phyloP scores from a whole-genome alignment of 2,888 invertebrate genomes.

The Pristionchus fissidentatus region DNA sequence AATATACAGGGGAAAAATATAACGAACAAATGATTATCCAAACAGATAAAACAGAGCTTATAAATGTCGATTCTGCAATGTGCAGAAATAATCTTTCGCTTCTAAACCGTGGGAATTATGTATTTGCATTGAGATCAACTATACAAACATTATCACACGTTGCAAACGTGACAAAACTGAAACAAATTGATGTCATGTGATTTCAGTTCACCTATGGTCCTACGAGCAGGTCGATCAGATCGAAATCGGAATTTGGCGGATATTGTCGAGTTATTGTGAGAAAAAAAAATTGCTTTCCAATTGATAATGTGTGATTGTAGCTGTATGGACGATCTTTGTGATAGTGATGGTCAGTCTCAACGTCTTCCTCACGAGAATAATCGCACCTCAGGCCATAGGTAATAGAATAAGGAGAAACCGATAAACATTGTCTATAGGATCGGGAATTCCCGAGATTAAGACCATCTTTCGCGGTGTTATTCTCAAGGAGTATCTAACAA shows the following conservation, averaged over 20 bases:
- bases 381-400: constrained; percentile 95
- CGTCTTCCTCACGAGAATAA: constrained; percentile 87
- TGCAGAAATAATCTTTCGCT: not conserved
- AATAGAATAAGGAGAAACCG: not conserved
- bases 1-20: no score
- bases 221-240: constrained; percentile 22
- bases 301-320: not conserved
- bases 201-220: constrained; percentile 26
- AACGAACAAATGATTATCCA: no score
- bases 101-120: no score
- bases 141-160: no score
- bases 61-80: not conserved
- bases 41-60: no score
- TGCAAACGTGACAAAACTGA: no score
- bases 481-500: constrained; percentile 95
- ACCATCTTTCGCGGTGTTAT: constrained; percentile 94
- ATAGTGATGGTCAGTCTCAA: constrained; percentile 63
- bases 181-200: no score
- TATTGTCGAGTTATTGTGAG: not conserved
- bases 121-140: no score
- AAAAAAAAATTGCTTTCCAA: not conserved
- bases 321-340: constrained; percentile 55
- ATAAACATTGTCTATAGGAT: constrained; percentile 49
- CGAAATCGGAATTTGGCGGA: not conserved
- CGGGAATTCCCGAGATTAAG: constrained; percentile 80